phyloP scores from a whole-genome alignment of 1,140 invertebrate species.

The Dufourea novaeangliae region DNA sequence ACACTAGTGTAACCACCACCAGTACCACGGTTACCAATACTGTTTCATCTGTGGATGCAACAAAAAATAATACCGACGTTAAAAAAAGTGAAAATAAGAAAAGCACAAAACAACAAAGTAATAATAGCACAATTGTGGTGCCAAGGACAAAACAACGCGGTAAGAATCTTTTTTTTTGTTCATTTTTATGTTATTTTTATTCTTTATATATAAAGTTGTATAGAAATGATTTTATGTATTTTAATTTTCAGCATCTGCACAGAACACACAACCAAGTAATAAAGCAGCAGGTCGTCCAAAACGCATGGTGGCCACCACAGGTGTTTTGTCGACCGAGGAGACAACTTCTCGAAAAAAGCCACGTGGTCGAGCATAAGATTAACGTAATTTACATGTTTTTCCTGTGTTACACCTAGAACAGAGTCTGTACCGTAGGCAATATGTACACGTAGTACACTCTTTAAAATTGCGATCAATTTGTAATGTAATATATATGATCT shows the following conservation, averaged over 20 bases:
- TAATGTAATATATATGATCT: conserved; percentile 69
- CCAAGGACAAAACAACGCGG: conserved; percentile 67
- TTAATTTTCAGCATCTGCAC: conserved; percentile 60
- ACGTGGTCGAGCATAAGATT: conserved; percentile 75
- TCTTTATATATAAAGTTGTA: neutral
- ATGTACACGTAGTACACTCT: conserved; percentile 71
- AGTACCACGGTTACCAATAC: conserved; percentile 43
- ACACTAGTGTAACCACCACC: conserved; percentile 40
- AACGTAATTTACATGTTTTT: conserved; percentile 57
- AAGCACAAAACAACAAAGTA: conserved; percentile 60
- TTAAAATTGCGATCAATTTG: conserved; percentile 64
- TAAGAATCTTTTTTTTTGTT: conserved; percentile 41
- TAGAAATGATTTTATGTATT: conserved; percentile 3
- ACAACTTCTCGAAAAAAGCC: conserved; percentile 74
- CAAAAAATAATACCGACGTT: conserved; percentile 58
- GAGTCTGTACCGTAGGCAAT: conserved; percentile 75
- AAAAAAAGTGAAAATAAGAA: conserved; percentile 67
- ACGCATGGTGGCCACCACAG: conserved; percentile 64
- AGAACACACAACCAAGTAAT: conserved; percentile 62
- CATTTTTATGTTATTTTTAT: neutral
- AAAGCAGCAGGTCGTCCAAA: conserved; percentile 72
- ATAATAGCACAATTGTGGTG: conserved; percentile 56
- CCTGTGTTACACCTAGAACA: conserved; percentile 65
- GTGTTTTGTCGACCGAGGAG: conserved; percentile 64
- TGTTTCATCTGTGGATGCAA: conserved; percentile 12